These are phyloP conservation scores for Zaprionus ghesquierei DNA, from an alignment of 1,140 invertebrate species.

Conservation along the genomic window DNA sequence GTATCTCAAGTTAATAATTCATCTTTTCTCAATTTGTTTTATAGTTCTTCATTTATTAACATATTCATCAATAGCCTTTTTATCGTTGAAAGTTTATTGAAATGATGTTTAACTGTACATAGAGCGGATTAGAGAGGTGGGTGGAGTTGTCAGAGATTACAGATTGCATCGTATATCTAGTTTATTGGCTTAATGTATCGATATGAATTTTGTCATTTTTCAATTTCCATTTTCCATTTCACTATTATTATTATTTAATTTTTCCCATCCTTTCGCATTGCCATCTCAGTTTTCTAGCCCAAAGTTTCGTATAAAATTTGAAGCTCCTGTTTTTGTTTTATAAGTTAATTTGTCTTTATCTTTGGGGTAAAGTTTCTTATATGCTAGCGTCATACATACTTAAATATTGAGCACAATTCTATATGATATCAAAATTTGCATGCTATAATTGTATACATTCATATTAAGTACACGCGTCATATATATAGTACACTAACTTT, in stretches of 20 bases:
- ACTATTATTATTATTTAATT: conserved; percentile 3
- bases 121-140: conserved; percentile 50
- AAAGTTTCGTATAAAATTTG: conserved; percentile 69
- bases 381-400: conserved; percentile 11
- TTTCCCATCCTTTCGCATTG: not conserved
- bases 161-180: conserved; percentile 17
- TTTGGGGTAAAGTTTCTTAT: conserved; percentile 39
- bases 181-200: conserved; percentile 45
- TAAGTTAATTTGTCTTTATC: not conserved
- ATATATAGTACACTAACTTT: conserved; percentile 24
- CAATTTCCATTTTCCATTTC: not conserved
- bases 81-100: not conserved
- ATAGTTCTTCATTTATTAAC: not conserved
- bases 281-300: too few species aligned
- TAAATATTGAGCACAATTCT: conserved; percentile 16
- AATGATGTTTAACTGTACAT: conserved; percentile 40
- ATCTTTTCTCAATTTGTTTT: not conserved
- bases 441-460: conserved; percentile 23
- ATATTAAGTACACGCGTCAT: too few species aligned
- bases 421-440: conserved; percentile 14
- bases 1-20: conserved; percentile 2
- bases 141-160: conserved; percentile 44
- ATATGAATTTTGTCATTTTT: conserved; percentile 67
- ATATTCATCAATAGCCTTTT: not conserved
- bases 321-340: conserved; percentile 58